phyloP scores from a whole-genome alignment of 2,797 vertebrate genomes.

The Typhlichthys eigenmanni region DNA sequence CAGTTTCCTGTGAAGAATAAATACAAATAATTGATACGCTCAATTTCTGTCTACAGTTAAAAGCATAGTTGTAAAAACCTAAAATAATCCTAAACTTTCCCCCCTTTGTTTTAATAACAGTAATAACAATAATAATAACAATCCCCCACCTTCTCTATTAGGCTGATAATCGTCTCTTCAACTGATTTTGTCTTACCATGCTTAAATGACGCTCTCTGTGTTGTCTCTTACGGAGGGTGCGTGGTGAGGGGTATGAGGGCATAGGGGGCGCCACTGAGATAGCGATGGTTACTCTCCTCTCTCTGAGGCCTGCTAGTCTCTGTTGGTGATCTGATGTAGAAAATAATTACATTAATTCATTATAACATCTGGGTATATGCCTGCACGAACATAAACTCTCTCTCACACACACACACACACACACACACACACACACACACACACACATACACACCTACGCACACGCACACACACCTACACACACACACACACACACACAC shows the following conservation, averaged over 20 bases:
- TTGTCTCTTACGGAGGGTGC: conserved; percentile 68
- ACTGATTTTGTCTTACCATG: conserved; percentile 77
- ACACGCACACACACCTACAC: not conserved
- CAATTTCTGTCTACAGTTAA: no score
- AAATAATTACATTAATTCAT: not conserved
- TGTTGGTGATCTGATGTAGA: conserved; percentile 50
- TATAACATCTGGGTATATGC: conserved; percentile 1
- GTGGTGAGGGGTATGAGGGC: conserved; percentile 79
- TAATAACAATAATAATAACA: no score
- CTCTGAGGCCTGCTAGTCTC: conserved; percentile 77
- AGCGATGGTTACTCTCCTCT: conserved; percentile 80
- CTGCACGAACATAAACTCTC: not conserved
- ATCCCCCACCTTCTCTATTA: no score
- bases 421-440: conserved; percentile 22
- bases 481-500: not conserved
- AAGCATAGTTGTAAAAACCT: no score
- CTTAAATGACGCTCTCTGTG: conserved; percentile 73
- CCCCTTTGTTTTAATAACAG: no score
- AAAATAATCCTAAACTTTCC: no score
- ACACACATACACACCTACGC: conserved; percentile 5
- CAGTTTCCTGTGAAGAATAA: no score
- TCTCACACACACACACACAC: not conserved
- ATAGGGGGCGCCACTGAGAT: conserved; percentile 81
- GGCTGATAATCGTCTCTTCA: no score
- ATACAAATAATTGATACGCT: no score